Percentiles rank a stretch among this genome's conserved stretches.
Evolutionary conservation across 1,140 invertebrate species (phyloP).

Genomic region (Drosophila tani): DNA sequence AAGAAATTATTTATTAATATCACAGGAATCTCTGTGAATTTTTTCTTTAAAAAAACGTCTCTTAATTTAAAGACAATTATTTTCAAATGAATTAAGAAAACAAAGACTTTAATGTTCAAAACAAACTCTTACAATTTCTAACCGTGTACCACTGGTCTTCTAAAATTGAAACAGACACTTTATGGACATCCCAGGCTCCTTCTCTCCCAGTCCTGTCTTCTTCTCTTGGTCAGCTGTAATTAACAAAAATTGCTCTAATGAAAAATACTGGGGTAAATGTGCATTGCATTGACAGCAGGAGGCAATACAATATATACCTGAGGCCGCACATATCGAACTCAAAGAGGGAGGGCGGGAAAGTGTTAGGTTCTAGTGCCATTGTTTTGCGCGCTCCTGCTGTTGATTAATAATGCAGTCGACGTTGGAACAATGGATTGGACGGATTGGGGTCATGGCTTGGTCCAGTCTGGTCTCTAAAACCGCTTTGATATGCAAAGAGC

Average conservation of each 20-base stretch:
- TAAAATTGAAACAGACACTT: constrained; percentile 65
- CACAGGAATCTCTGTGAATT: no score
- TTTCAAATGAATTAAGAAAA: background rate
- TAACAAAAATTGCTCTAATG: constrained; percentile 68
- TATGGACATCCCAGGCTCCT: constrained; percentile 25
- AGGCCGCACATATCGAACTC: background rate
- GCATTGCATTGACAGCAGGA: constrained; percentile 32
- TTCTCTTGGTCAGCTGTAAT: constrained; percentile 42
- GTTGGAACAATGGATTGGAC: constrained; percentile 45
- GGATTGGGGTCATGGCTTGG: constrained; percentile 41
- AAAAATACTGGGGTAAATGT: constrained; percentile 54
- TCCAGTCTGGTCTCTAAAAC: constrained; percentile 8
- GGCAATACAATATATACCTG: constrained; percentile 2
- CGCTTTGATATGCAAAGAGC: constrained; percentile 21
- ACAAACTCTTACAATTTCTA: background rate
- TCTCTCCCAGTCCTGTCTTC: background rate
- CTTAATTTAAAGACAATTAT: background rate
- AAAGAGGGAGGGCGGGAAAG: constrained; percentile 1
- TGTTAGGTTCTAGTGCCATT: constrained; percentile 36
- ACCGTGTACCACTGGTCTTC: background rate
- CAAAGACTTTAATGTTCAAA: no score
- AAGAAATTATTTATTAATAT: background rate
- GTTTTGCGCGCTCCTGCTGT: constrained; percentile 36
- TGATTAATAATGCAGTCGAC: constrained; percentile 52
- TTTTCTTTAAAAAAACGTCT: no score